Percentiles rank a stretch among this genome's conserved stretches.
These are phyloP conservation scores for Melanchra persicariae DNA, from an alignment of 2,888 invertebrate species.

Conservation along the genomic window DNA sequence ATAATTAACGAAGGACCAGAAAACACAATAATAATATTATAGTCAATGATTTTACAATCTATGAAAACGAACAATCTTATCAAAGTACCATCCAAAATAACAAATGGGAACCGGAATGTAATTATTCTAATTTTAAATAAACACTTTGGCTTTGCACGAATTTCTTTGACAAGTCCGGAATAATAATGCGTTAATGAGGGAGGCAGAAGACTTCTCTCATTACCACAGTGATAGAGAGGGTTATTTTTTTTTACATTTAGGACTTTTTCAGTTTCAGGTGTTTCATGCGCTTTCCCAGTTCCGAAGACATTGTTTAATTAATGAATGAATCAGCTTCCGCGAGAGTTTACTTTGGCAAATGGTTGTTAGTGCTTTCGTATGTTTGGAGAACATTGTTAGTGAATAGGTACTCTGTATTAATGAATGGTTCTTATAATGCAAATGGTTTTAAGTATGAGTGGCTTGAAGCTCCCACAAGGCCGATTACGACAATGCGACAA, in stretches of 20 bases:
- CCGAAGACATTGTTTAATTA: constrained; percentile 7
- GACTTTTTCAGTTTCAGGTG: constrained; percentile 11
- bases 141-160: constrained; percentile 11
- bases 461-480: too few species aligned
- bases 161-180: constrained; percentile 22
- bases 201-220: too few species aligned
- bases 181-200: too few species aligned
- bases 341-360: background rate
- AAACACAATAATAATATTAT: background rate
- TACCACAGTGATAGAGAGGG: background rate
- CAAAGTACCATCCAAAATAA: constrained; percentile 1
- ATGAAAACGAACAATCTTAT: constrained; percentile 4
- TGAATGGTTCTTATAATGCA: background rate
- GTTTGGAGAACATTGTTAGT: background rate
- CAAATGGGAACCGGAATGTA: constrained; percentile 7
- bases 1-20: rapidly evolving
- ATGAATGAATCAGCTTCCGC: background rate
- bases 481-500: too few species aligned
- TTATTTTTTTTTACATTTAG: too few species aligned
- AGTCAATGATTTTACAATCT: background rate
- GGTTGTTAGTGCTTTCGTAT: background rate
- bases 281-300: constrained; percentile 5
- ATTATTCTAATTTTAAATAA: constrained; percentile 46
- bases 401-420: background rate
- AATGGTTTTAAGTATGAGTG: background rate